These are phyloP conservation scores for Pampus argenteus DNA, from an alignment of 2,797 vertebrate genomes.

Conservation along the genomic window DNA sequence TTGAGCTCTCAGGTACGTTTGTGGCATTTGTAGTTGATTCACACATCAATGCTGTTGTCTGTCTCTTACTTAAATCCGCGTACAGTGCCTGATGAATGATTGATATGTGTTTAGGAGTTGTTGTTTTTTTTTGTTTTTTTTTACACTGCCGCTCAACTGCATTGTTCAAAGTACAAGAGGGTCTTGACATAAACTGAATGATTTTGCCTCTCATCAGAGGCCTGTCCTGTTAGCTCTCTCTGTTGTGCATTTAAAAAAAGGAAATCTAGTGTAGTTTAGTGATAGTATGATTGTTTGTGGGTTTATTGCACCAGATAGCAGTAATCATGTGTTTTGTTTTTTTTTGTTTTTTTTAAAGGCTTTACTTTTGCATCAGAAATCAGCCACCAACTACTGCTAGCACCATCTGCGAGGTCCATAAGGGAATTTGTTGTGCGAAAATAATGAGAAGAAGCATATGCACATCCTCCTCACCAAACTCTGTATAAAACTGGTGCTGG, in stretches of 20 bases:
- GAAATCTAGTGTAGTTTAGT: background rate
- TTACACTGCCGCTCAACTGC: background rate
- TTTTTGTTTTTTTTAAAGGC: conserved; percentile 1
- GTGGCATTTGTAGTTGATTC: conserved; percentile 18
- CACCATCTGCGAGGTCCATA: conserved; percentile 7
- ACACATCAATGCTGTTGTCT: background rate
- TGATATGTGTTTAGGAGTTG: background rate
- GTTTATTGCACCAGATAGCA: conserved; percentile 31
- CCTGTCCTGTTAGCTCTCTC: conserved; percentile 6
- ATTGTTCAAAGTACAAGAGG: background rate
- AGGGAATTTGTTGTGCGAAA: background rate
- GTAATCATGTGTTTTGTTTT: conserved; percentile 6
- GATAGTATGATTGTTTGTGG: conserved; percentile 22
- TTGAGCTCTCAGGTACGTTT: conserved; percentile 11
- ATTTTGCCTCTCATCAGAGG: conserved; percentile 1
- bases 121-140: no score
- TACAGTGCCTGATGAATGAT: background rate
- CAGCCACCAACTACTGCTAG: conserved; percentile 6
- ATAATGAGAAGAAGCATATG: conserved; percentile 20
- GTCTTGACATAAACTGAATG: conserved; percentile 3
- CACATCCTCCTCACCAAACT: conserved; percentile 4
- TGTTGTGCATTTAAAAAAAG: conserved; percentile 5
- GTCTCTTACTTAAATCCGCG: background rate
- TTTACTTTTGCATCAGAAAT: conserved; percentile 31
- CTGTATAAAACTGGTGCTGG: background rate